These are phyloP conservation scores for Aricia artaxerxes DNA, from an alignment of 2,888 invertebrate species.

Conservation along the genomic window DNA sequence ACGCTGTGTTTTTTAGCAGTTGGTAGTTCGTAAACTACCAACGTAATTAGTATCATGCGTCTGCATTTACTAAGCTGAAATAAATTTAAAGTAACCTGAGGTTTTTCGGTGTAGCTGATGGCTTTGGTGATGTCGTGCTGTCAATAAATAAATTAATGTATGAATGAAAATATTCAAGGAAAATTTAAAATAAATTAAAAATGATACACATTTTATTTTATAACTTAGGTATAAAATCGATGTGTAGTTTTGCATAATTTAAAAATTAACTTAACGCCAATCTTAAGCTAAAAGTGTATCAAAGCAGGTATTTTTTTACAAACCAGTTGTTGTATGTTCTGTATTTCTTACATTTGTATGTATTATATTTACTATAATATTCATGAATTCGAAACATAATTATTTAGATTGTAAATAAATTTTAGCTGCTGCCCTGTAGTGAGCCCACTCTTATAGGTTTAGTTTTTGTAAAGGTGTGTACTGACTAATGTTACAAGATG, in stretches of 20 bases:
- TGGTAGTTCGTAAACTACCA: background rate
- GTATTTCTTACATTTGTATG: background rate
- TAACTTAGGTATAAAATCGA: background rate
- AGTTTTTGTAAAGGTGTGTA: no score
- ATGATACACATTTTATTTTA: slow-evolving; percentile 35
- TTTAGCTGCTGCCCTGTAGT: no score
- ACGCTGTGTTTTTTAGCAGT: slow-evolving; percentile 16
- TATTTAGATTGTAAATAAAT: no score
- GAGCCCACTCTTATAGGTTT: no score
- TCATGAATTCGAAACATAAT: no score
- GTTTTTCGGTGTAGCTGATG: slow-evolving; percentile 79
- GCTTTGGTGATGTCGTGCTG: slow-evolving; percentile 79
- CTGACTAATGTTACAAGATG: no score
- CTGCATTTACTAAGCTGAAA: slow-evolving; percentile 37
- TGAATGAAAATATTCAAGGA: slow-evolving; percentile 53
- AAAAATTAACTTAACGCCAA: background rate
- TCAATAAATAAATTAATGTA: slow-evolving; percentile 72
- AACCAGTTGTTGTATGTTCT: background rate
- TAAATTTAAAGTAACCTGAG: slow-evolving; percentile 69
- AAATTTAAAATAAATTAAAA: slow-evolving; percentile 40
- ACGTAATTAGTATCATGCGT: slow-evolving; percentile 23
- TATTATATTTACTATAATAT: no score
- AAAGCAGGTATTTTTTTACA: background rate
- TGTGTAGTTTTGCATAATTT: background rate
- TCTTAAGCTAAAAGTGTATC: background rate